Base-by-base conservation (phyloP, 1,140 invertebrate genomes). In the Drosophila cardini region DNA sequence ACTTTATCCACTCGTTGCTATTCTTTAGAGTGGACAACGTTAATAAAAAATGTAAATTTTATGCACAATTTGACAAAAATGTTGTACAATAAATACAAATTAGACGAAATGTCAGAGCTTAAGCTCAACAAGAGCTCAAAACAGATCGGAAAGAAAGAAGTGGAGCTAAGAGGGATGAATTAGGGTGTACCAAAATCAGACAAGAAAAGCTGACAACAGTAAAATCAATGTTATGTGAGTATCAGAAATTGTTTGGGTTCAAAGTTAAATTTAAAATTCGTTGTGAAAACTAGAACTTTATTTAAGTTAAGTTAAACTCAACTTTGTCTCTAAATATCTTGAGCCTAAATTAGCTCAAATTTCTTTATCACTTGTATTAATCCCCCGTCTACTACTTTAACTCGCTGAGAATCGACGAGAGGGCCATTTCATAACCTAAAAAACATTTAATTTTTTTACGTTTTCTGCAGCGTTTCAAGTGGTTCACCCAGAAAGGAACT, bases 31-130 rank as follows among this genome's bases (percentile, higher is more conserved):
- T 81, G 70, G 72, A 42, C 72, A 18, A 53, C 21, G 61, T 46
- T 58, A 82, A 87, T 87, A 87, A 89, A 70, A 87, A 74, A 87
- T 87, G 84, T 77, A 83, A 87, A 87, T 87, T 86, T 72, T 73
- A 76, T 79, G 83, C 82, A 68, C 82, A 81, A 76, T 79, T 87
- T 83, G 50, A 71, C 40, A 62, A 62, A 57, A 82, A 76, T 77
- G 63, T 64, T 74, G 62, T 46, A 77, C 72, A 83, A 87, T 87
- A 87, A 87, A 87, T 87, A 87, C 76, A 87, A 87, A 87, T 87
- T 87, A 89, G 83, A 87, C 48, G 76, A 77, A 80, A 79, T 80
- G 83, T 79, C 65, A 72, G 55, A 56, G 72, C 52, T 67, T 43
- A 68, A 65, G 65, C 45, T 43, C 26, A 58, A 18, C 32, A 11